Conservation (phyloP, 2,888 invertebrate genomes). For the Isotomurus palustris region DNA sequence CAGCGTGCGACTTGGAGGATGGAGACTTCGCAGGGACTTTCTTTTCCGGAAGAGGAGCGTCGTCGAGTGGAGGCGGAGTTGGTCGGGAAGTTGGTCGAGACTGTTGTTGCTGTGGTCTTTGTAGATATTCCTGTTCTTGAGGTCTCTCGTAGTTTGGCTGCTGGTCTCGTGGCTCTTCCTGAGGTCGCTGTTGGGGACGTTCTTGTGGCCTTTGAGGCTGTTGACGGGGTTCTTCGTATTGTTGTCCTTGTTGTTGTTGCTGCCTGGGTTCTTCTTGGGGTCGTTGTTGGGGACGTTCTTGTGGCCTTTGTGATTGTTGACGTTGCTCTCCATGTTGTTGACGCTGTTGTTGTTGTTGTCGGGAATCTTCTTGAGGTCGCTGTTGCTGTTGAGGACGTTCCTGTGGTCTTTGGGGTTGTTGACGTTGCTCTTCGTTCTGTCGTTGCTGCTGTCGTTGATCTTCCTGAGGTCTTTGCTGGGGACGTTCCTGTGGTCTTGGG, state of each 20-base stretch:
- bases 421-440: neutral
- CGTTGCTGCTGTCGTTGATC: neutral
- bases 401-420: neutral
- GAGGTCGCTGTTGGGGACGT: neutral
- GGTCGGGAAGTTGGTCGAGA: neutral
- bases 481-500: neutral
- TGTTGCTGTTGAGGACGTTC: neutral
- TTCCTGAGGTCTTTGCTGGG: slow-evolving; percentile 8
- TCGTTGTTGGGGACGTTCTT: neutral
- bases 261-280: neutral
- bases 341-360: neutral
- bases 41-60: slow-evolving; percentile 9
- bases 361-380: neutral
- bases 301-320: neutral
- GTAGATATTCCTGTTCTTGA: slow-evolving; percentile 5
- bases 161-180: neutral
- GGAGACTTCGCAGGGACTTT: slow-evolving; percentile 6
- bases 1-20: slow-evolving; percentile 8
- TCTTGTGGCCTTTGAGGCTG: neutral
- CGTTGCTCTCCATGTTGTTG: neutral
- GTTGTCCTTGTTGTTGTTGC: neutral
- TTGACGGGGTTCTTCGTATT: neutral
- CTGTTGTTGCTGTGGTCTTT: slow-evolving; percentile 12
- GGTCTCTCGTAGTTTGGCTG: slow-evolving; percentile 1
- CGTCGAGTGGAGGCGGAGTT: neutral